A percentile compares a stretch with the other conserved stretches of the same genome.
phyloP scores from a whole-genome alignment of 2,888 invertebrate genomes.

The Selenia dentaria region DNA sequence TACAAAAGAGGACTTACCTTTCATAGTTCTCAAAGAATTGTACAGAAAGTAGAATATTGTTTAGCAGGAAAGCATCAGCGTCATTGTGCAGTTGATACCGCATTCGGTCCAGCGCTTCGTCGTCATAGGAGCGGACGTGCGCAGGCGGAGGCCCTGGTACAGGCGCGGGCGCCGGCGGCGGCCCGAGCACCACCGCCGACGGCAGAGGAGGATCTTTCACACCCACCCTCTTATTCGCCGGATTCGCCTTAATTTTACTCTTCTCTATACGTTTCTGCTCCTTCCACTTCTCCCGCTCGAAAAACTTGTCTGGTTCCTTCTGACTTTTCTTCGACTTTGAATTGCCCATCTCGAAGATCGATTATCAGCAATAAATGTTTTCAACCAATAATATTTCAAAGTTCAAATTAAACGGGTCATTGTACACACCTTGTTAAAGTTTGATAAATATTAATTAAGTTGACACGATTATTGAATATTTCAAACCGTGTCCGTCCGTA shows the following conservation, averaged over 20 bases:
- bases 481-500: slow-evolving; percentile 35
- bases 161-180: slow-evolving; percentile 42
- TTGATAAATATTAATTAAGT: slow-evolving; percentile 4
- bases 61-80: slow-evolving; percentile 89
- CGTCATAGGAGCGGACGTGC: slow-evolving; percentile 72
- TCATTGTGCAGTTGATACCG: slow-evolving; percentile 84
- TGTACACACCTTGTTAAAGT: slow-evolving; percentile 34
- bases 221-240: slow-evolving; percentile 51
- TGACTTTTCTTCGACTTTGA: slow-evolving; percentile 66
- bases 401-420: slow-evolving; percentile 2
- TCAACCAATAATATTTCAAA: background rate
- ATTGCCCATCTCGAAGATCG: slow-evolving; percentile 64
- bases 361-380: background rate
- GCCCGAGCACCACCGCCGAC: slow-evolving; percentile 39
- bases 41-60: slow-evolving; percentile 89
- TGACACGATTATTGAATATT: background rate
- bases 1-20: slow-evolving; percentile 71
- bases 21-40: slow-evolving; percentile 93
- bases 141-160: slow-evolving; percentile 54
- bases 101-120: slow-evolving; percentile 83
- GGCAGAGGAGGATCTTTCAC: slow-evolving; percentile 52
- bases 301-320: slow-evolving; percentile 72
- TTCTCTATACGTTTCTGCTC: slow-evolving; percentile 63
- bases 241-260: slow-evolving; percentile 54
- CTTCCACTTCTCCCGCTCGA: slow-evolving; percentile 68